A percentile compares a stretch with the other conserved stretches of the same genome.
phyloP scores from a whole-genome alignment of 2,888 invertebrate genomes.

The Cataglyphis cursor region DNA sequence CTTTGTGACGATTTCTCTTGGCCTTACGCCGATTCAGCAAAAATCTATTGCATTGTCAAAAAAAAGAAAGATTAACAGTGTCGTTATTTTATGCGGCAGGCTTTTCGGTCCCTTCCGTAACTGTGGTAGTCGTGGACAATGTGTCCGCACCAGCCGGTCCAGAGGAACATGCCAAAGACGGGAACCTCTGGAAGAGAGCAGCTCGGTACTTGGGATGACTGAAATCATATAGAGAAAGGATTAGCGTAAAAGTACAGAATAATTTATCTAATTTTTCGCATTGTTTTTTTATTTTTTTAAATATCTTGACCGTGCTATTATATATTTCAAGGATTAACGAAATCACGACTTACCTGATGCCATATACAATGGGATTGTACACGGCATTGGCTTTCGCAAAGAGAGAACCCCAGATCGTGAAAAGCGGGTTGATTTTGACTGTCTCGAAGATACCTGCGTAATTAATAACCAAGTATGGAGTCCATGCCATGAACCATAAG shows the following conservation, averaged over 20 bases:
- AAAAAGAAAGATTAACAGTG: not conserved
- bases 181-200: conserved; percentile 92
- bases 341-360: conserved; percentile 91
- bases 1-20: conserved; percentile 14
- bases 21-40: not conserved
- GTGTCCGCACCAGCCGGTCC: conserved; percentile 87
- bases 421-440: conserved; percentile 92
- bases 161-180: conserved; percentile 90
- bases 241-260: not conserved
- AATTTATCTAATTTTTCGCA: not conserved
- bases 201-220: conserved; percentile 94
- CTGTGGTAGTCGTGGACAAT: conserved; percentile 90
- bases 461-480: conserved; percentile 95
- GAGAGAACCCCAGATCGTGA: conserved; percentile 95
- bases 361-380: conserved; percentile 96
- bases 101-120: conserved; percentile 89
- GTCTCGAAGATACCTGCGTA: conserved; percentile 93
- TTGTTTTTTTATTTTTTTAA: not conserved
- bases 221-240: conserved; percentile 36
- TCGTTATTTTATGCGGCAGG: conserved; percentile 88
- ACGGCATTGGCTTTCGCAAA: conserved; percentile 97
- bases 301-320: not conserved
- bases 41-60: conserved; percentile 28
- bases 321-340: not conserved
- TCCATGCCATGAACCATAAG: conserved; percentile 97